Evolutionary conservation across 2,113 vertebrate genomes (phyloP).

Genomic region (Peromyscus polionotus): DNA sequence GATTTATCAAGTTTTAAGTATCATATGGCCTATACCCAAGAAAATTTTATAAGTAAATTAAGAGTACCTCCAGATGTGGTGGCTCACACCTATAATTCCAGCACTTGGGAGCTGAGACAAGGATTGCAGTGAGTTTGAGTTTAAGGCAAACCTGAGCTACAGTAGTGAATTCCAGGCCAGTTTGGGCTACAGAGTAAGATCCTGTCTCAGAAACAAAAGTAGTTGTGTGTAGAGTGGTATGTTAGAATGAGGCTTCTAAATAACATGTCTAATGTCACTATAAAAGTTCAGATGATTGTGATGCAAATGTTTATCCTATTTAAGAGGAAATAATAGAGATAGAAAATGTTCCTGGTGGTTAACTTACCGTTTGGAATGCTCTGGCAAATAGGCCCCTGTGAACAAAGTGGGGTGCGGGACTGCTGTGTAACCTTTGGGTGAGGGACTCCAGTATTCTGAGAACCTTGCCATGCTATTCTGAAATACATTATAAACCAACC

Average conservation of each 20-base stretch:
- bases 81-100: neutral
- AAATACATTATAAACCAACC: neutral
- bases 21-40: neutral
- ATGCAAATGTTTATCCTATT: too few species aligned
- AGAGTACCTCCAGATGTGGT: neutral
- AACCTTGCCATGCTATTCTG: neutral
- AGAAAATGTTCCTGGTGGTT: neutral
- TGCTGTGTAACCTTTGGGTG: neutral
- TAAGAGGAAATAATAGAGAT: too few species aligned
- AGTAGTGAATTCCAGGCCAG: neutral
- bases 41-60: neutral
- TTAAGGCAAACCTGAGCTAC: neutral
- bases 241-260: neutral
- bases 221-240: fast-evolving
- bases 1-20: neutral
- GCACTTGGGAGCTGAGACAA: neutral
- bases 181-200: neutral
- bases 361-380: neutral
- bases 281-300: neutral
- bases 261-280: neutral
- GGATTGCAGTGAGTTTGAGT: neutral
- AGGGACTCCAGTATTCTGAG: neutral
- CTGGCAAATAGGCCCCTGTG: neutral
- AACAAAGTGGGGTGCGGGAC: fast-evolving
- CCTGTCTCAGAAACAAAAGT: neutral